These are phyloP conservation scores for Choloepus didactylus DNA, from an alignment of 2,797 vertebrate species.

Conservation along the genomic window DNA sequence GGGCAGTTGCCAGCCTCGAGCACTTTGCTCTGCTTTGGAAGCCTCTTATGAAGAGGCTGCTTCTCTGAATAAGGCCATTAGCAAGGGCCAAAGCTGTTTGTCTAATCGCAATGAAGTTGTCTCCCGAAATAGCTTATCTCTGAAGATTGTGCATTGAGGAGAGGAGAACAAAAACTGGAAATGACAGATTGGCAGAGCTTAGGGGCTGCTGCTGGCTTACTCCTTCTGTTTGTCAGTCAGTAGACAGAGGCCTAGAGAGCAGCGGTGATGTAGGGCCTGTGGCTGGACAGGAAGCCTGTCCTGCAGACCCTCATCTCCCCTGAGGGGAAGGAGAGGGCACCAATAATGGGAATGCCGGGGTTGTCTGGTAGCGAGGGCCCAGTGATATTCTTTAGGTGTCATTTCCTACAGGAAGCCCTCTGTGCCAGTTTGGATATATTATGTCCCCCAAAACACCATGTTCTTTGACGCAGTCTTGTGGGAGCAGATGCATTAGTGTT, in stretches of 20 bases:
- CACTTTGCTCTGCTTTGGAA: not conserved
- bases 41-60: not conserved
- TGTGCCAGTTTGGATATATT: no score
- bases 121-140: not conserved
- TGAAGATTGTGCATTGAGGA: not conserved
- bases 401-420: constrained; percentile 22
- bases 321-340: not conserved
- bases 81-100: not conserved
- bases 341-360: not conserved
- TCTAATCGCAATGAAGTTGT: not conserved
- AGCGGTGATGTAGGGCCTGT: not conserved
- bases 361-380: not conserved
- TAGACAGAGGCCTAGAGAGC: not conserved
- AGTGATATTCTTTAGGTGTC: not conserved
- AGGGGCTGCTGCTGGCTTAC: not conserved
- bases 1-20: not conserved
- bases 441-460: no score
- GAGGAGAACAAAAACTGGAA: not conserved
- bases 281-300: no score
- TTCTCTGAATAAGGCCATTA: constrained; percentile 7
- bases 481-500: no score
- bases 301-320: not conserved
- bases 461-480: no score
- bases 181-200: not conserved
- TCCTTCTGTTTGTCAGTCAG: not conserved